Conservation (phyloP, 2,113 vertebrate species). For the Glaucomys volans region DNA sequence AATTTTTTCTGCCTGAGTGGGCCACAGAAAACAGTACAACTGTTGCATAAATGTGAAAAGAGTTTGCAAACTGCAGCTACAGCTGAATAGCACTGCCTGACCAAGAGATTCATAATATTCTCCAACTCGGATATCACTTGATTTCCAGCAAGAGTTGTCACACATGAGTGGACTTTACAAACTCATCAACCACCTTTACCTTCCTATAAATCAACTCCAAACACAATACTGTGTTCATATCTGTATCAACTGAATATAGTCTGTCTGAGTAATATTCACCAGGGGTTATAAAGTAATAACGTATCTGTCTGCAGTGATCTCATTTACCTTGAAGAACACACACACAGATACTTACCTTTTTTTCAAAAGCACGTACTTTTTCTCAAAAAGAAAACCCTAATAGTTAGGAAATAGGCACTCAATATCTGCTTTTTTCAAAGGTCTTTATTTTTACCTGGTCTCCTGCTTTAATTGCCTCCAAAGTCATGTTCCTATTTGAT, state of each 20-base stretch:
- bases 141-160: conserved; percentile 34
- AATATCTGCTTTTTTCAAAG: background rate
- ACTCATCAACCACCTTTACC: conserved; percentile 32
- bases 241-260: conserved; percentile 47
- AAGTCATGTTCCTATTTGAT: conserved; percentile 42
- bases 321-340: conserved; percentile 74
- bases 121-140: background rate
- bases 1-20: background rate
- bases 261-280: conserved; percentile 61
- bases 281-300: conserved; percentile 66
- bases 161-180: conserved; percentile 49
- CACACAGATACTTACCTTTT: background rate
- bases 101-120: background rate
- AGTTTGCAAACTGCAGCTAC: background rate
- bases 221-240: conserved; percentile 48
- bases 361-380: background rate
- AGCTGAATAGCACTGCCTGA: background rate
- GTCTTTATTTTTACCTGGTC: conserved; percentile 49
- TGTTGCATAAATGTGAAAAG: background rate
- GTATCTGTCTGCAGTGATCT: background rate
- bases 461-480: conserved; percentile 75
- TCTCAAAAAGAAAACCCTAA: conserved; percentile 75
- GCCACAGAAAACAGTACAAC: background rate
- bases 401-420: conserved; percentile 63
- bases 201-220: conserved; percentile 54